These are phyloP conservation scores for Dipodomys stephensi DNA, from an alignment of 2,113 vertebrate species.

Conservation along the genomic window DNA sequence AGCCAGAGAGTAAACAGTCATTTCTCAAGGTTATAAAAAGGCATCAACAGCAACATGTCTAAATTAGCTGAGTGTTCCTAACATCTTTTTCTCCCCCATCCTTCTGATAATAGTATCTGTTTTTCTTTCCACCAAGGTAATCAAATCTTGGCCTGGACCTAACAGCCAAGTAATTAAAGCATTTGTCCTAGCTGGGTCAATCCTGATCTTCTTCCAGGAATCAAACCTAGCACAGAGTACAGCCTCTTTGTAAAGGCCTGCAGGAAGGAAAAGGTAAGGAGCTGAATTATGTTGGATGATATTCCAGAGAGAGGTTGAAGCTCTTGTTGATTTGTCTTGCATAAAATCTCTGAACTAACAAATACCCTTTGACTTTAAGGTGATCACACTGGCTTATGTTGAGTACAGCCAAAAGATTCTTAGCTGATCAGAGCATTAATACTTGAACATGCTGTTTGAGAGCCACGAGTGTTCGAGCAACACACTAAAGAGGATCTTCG, in stretches of 20 bases:
- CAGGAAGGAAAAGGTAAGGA: neutral
- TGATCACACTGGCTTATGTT: neutral
- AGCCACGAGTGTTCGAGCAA: neutral
- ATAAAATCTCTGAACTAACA: neutral
- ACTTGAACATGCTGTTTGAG: neutral
- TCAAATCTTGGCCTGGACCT: neutral
- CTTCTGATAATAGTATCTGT: neutral
- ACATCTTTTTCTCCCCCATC: slow-evolving; percentile 9
- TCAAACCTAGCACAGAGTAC: neutral
- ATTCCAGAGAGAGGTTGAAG: neutral
- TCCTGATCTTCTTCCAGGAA: neutral
- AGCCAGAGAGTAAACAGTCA: neutral
- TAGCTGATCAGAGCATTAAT: neutral
- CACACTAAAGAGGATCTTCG: neutral
- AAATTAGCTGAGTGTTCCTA: neutral
- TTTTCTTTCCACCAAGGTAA: neutral
- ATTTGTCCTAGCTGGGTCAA: neutral
- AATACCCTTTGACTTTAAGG: neutral
- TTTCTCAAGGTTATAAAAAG: neutral
- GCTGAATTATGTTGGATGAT: neutral
- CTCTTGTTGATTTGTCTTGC: neutral
- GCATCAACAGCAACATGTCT: neutral
- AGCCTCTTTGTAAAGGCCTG: neutral
- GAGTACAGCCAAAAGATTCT: neutral
- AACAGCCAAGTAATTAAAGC: slow-evolving; percentile 5